Conservation (phyloP, 2,797 vertebrate species). For the Phoeniculus purpureus region DNA sequence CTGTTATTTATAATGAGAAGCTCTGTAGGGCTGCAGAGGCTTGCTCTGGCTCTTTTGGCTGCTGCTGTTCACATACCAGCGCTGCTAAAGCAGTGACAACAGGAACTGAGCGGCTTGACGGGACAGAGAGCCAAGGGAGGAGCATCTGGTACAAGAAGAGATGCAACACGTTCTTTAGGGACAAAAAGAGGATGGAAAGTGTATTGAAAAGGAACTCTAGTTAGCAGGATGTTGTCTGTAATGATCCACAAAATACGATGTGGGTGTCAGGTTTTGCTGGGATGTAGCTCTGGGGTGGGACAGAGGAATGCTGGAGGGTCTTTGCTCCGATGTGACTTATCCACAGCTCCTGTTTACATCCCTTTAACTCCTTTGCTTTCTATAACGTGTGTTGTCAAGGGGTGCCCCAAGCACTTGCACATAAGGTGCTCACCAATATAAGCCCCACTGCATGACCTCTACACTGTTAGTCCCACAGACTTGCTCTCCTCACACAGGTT, state of each 20-base stretch:
- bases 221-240: neutral
- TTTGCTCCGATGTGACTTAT: neutral
- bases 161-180: neutral
- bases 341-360: neutral
- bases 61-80: neutral
- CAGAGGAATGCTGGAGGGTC: neutral
- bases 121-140: neutral
- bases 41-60: neutral
- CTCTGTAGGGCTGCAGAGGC: neutral
- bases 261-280: neutral
- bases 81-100: neutral
- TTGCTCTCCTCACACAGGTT: neutral
- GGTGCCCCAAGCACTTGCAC: accelerated
- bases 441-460: neutral
- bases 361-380: neutral
- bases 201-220: neutral
- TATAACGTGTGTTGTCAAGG: neutral
- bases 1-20: neutral
- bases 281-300: neutral
- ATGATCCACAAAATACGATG: accelerated
- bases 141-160: neutral
- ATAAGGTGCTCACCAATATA: accelerated
- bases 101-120: neutral
- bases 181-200: neutral
- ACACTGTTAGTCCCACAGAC: accelerated